Conservation (phyloP, 2,797 vertebrate genomes). For the Scolopax rusticola region DNA sequence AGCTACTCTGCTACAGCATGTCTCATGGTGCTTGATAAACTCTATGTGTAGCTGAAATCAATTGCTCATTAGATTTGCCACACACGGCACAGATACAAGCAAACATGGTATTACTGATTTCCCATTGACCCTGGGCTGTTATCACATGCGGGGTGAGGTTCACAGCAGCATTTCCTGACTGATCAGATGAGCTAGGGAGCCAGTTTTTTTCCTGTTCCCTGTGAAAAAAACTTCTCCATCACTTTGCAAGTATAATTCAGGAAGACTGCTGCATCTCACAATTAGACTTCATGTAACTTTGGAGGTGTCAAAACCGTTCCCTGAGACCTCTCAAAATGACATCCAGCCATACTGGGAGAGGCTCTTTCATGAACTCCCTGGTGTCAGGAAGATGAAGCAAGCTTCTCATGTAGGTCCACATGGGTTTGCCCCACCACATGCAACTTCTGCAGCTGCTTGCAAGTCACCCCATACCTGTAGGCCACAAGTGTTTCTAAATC, state of each 20-base stretch:
- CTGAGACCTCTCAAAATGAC: not conserved
- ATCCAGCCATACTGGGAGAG: not conserved
- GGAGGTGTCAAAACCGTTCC: not conserved
- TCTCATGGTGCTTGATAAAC: not conserved
- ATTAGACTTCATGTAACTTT: not conserved
- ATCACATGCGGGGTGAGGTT: not conserved
- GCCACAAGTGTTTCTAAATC: not conserved
- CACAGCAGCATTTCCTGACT: not conserved
- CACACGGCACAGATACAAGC: not conserved
- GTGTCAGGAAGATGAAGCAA: not conserved
- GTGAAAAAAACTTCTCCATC: not conserved
- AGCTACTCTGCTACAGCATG: not conserved
- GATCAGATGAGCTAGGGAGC: not conserved
- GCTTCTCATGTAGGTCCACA: not conserved
- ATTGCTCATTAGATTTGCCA: slow-evolving; percentile 19
- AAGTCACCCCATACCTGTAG: not conserved
- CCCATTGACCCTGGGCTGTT: not conserved
- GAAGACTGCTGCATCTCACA: not conserved
- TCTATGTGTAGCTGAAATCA: not conserved
- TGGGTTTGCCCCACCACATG: not conserved
- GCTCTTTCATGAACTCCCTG: rapidly evolving
- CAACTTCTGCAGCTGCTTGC: not conserved
- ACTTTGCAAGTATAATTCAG: not conserved
- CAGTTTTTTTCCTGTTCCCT: not conserved
- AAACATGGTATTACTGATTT: not conserved